These are phyloP conservation scores for Macrochelys suwanniensis DNA, from an alignment of 2,797 vertebrate genomes.

Conservation along the genomic window DNA sequence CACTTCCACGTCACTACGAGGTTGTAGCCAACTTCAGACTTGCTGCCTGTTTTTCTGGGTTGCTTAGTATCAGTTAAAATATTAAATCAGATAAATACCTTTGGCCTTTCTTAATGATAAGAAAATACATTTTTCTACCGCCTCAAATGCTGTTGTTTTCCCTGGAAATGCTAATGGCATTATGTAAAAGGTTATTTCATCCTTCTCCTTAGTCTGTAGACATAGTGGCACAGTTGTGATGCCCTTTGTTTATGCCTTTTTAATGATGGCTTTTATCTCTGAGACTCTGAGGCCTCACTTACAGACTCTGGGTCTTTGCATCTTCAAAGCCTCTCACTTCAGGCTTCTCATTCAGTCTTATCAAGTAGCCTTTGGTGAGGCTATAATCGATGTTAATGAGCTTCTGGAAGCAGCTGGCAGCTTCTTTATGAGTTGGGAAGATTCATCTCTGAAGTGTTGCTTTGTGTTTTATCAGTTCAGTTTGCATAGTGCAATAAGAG, in stretches of 20 bases:
- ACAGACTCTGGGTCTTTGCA: neutral
- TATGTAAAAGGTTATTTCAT: slow-evolving; percentile 76
- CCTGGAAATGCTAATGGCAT: slow-evolving; percentile 78
- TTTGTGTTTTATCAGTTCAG: neutral
- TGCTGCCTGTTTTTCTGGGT: neutral
- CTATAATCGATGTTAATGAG: neutral
- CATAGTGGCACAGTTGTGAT: slow-evolving; percentile 22
- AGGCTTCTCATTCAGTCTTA: neutral
- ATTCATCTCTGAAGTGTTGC: neutral
- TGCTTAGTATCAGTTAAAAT: slow-evolving; percentile 71
- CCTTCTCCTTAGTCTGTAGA: slow-evolving; percentile 42
- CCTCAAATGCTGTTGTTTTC: slow-evolving; percentile 64
- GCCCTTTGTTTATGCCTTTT: slow-evolving; percentile 74
- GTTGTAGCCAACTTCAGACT: neutral
- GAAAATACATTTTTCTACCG: slow-evolving; percentile 50
- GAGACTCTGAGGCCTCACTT: neutral
- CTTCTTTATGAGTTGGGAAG: neutral
- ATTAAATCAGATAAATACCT: slow-evolving; percentile 77
- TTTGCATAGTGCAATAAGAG: neutral
- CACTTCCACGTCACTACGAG: slow-evolving; percentile 15
- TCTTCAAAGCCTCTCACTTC: neutral
- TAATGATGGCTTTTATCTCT: slow-evolving; percentile 64
- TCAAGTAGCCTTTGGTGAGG: neutral
- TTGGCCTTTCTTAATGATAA: slow-evolving; percentile 72
- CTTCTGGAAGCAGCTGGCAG: neutral